A percentile compares a stretch with the other conserved stretches of the same genome.
Evolutionary conservation across 2,888 invertebrate species (phyloP).

Genomic region (Chymomyza procnemis): DNA sequence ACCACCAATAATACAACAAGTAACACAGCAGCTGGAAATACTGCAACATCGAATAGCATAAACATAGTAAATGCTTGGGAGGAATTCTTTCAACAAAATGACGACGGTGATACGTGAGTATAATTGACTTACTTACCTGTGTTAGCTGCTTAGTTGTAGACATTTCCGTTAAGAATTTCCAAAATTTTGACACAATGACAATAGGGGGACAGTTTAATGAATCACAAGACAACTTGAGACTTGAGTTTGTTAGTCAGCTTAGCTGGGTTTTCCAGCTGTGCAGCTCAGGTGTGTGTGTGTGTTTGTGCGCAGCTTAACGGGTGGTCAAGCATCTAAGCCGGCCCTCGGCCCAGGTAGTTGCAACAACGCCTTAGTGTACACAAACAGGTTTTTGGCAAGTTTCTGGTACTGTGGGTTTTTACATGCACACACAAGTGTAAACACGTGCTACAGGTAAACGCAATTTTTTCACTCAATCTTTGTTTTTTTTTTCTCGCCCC

Average conservation of each 20-base stretch:
- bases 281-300: constrained; percentile 33
- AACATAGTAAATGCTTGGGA: constrained; percentile 80
- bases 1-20: constrained; percentile 20
- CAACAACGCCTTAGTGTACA: background rate
- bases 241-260: constrained; percentile 53
- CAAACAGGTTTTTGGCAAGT: constrained; percentile 56
- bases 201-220: constrained; percentile 60
- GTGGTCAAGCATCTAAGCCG: background rate
- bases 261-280: constrained; percentile 65
- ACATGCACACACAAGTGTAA: constrained; percentile 38
- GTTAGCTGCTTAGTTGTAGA: background rate
- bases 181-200: constrained; percentile 30
- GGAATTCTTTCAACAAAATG: constrained; percentile 86
- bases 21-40: constrained; percentile 31
- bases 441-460: constrained; percentile 1
- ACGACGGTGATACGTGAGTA: constrained; percentile 94
- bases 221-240: constrained; percentile 35
- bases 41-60: constrained; percentile 59
- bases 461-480: constrained; percentile 15
- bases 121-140: constrained; percentile 1
- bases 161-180: constrained; percentile 45
- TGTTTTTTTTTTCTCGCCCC: constrained; percentile 16
- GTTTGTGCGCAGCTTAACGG: background rate
- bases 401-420: constrained; percentile 48
- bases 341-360: background rate